Base-by-base conservation (phyloP, 2,113 vertebrate species). In the Sterna hirundo region DNA sequence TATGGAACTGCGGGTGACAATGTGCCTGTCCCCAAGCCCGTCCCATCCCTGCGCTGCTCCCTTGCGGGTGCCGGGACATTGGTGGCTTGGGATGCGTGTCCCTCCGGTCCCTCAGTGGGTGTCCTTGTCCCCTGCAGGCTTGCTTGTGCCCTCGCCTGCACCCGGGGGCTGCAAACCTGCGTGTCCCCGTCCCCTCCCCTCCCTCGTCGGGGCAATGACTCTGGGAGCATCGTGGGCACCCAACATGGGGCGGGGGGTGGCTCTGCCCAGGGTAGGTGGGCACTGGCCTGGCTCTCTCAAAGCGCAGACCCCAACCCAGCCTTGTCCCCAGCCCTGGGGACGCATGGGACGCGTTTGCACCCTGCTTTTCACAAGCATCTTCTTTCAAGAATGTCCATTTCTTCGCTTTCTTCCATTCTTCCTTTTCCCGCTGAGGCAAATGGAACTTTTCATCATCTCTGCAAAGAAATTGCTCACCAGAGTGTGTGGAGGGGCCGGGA, bases 341-440 rank as follows among this genome's bases (percentile, higher is more conserved):
- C 0, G 0, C 0, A 6, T 3, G 3, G 22, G 58, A 62, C 8
- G 2, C 0, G 0, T 55, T 51, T 64, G 13, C 15, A 51, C 42
- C 29, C 60, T 18, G 21, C 1, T 0, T 71, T 88, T 42, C 52
- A 15, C 0, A 3, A 17, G 30, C 30, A 10, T 38, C 49, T 82
- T 58, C 75, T 54, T 60, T 42, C 64, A 38, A 88, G 72, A 26
- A 49, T n/a, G 7, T 5, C 14, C 0, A 0, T n/a, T 62, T 74
- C 64, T 61, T 55, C 26, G 22, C 58, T 51, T 69, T 14, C 51
- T 44, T 47, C 71, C 83, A 17, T 76, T 76, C 29, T 57, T 42
- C 52, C 29, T 69, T 40, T 61, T 30, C 64, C 47, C 9, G 40
- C 61, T 6, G 23, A 64, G 65, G 12, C 65, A 25, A 49, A 30